Percentiles rank a stretch among this genome's conserved stretches.
phyloP scores from a whole-genome alignment of 53 echinoderm and acorn worm species.

The Pentamera pediparva region DNA sequence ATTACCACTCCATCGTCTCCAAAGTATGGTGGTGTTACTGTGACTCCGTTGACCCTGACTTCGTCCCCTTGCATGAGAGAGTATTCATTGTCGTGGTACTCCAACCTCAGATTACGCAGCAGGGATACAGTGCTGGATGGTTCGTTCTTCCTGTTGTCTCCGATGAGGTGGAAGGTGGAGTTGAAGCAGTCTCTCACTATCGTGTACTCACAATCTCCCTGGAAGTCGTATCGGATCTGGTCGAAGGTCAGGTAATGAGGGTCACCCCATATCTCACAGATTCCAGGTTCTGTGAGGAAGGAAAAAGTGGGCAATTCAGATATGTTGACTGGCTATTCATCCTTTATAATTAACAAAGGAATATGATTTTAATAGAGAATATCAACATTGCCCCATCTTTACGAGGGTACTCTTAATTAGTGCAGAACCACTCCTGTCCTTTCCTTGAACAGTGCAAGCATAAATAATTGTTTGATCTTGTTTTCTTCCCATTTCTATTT shows the following conservation, averaged over 20 bases:
- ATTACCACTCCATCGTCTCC: slow-evolving; percentile 22
- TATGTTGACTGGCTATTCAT: too few relatives aligned
- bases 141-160: slow-evolving; percentile 49
- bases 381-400: too few relatives aligned
- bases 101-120: slow-evolving; percentile 22
- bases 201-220: slow-evolving; percentile 74
- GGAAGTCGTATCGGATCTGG: slow-evolving; percentile 48
- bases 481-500: too few relatives aligned
- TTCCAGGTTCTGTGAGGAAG: slow-evolving; percentile 54
- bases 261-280: slow-evolving; percentile 63
- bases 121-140: slow-evolving; percentile 45
- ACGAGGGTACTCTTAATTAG: too few relatives aligned
- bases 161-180: slow-evolving; percentile 41
- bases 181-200: slow-evolving; percentile 45
- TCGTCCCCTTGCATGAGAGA: slow-evolving; percentile 4
- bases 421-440: too few relatives aligned
- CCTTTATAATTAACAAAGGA: too few relatives aligned
- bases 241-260: slow-evolving; percentile 70
- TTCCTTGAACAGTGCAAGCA: too few relatives aligned
- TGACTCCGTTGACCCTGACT: slow-evolving; percentile 35
- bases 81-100: not conserved
- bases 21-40: slow-evolving; percentile 21
- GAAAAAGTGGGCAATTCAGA: too few relatives aligned
- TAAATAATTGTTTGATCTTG: too few relatives aligned
- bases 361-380: too few relatives aligned